Conservation (phyloP, 2,113 vertebrate genomes). For the Epinephelus cyanopodus region DNA sequence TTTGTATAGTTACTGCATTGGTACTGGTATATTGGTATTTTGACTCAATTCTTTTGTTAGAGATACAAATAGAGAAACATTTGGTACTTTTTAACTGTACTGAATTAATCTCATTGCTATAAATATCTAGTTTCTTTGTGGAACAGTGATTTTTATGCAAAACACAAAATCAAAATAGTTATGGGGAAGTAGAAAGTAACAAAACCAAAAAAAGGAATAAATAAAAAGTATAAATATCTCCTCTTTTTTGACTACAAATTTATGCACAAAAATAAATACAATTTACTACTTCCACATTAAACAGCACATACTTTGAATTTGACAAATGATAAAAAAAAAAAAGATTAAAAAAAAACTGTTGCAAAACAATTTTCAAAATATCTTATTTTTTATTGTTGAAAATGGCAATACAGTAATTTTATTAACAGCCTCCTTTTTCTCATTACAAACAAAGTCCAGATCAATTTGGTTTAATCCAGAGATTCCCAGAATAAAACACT, state of each 20-base stretch:
- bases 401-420: slow-evolving; percentile 27
- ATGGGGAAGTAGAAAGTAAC: neutral
- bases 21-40: no score
- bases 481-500: slow-evolving; percentile 11
- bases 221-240: neutral
- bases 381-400: slow-evolving; percentile 50
- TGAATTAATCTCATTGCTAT: neutral
- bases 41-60: no score
- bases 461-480: slow-evolving; percentile 11
- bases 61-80: no score
- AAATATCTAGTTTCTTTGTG: neutral
- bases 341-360: neutral
- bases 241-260: neutral
- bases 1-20: no score
- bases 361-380: neutral
- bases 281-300: neutral
- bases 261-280: neutral
- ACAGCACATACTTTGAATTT: neutral
- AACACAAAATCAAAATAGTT: neutral
- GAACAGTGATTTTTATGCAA: neutral
- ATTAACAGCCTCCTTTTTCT: slow-evolving; percentile 28
- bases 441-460: slow-evolving; percentile 32
- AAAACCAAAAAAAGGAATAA: no score
- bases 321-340: neutral
- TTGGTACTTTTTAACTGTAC: neutral